These are phyloP conservation scores for Oplegnathus fasciatus DNA, from an alignment of 2,113 vertebrate genomes.

Conservation along the genomic window DNA sequence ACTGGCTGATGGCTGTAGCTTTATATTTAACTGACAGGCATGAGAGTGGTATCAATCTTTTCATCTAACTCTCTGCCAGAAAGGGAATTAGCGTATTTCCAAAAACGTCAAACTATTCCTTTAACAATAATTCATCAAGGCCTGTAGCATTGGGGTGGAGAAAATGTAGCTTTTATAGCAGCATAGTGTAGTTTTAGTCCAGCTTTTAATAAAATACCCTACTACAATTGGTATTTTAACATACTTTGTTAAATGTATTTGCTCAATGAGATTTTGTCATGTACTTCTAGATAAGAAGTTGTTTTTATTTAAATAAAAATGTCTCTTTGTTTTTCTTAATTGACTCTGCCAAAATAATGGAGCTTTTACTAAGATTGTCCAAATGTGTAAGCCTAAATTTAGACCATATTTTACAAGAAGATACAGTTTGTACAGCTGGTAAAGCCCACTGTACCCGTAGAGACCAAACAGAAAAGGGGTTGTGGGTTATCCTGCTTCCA, in stretches of 20 bases:
- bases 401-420: constrained; percentile 17
- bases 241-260: background rate
- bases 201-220: constrained; percentile 14
- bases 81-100: background rate
- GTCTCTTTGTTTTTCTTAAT: background rate
- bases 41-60: background rate
- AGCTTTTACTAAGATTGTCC: constrained; percentile 21
- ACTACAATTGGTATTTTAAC: background rate
- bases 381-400: constrained; percentile 18
- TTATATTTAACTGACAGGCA: background rate
- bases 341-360: background rate
- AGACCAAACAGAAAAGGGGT: constrained; percentile 44
- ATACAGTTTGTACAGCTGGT: constrained; percentile 27
- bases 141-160: constrained; percentile 14
- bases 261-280: constrained; percentile 7
- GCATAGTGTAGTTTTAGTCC: background rate
- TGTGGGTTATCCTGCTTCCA: constrained; percentile 47
- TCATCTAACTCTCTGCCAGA: background rate
- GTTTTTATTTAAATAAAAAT: background rate
- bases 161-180: constrained; percentile 6
- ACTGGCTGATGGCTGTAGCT: background rate
- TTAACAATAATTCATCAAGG: constrained; percentile 19
- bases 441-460: constrained; percentile 47
- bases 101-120: constrained; percentile 15
- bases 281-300: background rate